A percentile compares a stretch with the other conserved stretches of the same genome.
Conservation (phyloP, 1,140 invertebrate species). For the Dryas iulia region DNA sequence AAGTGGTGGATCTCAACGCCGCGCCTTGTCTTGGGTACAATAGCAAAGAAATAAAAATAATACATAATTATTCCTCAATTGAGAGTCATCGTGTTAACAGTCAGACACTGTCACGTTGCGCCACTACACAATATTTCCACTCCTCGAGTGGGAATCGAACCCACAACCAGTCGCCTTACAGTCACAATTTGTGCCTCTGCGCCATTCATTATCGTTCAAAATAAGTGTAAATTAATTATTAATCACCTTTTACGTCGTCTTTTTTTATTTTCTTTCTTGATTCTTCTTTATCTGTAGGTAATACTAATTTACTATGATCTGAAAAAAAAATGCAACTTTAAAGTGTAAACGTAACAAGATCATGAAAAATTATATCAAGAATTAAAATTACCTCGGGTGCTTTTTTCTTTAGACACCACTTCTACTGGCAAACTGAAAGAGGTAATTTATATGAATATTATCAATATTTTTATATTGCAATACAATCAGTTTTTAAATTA, state of each 20-base stretch:
- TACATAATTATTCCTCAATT: too few relatives aligned
- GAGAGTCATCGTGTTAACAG: too few relatives aligned
- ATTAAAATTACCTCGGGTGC: conserved; percentile 14
- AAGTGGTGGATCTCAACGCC: too few relatives aligned
- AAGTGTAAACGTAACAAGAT: background rate
- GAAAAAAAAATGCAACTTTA: conserved; percentile 11
- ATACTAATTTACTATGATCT: conserved; percentile 53
- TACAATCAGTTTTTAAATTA: background rate
- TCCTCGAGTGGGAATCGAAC: too few relatives aligned
- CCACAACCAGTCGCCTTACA: too few relatives aligned
- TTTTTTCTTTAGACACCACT: conserved; percentile 10
- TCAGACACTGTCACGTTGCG: too few relatives aligned
- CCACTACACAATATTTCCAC: too few relatives aligned
- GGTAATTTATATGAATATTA: conserved; percentile 1
- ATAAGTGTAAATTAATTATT: conserved; percentile 4
- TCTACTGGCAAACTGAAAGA: conserved; percentile 12
- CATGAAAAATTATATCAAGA: background rate
- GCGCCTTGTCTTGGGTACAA: too few relatives aligned
- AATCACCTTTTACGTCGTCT: conserved; percentile 59
- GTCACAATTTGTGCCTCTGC: too few relatives aligned
- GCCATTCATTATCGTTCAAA: too few relatives aligned
- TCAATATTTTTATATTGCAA: conserved; percentile 7
- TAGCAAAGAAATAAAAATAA: too few relatives aligned
- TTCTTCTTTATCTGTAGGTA: conserved; percentile 43
- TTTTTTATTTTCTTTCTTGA: conserved; percentile 68